phyloP scores from a whole-genome alignment of 2,797 vertebrate genomes.

The Rhabdophis nuchalis region DNA sequence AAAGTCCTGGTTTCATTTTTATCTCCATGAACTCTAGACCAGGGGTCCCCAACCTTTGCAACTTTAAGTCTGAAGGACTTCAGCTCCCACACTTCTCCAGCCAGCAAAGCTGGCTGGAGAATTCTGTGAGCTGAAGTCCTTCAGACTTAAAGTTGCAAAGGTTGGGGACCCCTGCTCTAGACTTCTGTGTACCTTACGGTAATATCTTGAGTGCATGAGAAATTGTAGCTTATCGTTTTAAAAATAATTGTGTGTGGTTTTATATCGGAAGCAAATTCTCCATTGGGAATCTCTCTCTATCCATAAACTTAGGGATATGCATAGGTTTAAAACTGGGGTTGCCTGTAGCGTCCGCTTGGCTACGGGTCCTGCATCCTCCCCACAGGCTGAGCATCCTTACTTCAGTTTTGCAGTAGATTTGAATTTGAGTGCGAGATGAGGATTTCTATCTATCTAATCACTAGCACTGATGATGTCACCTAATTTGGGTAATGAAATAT shows the following conservation, averaged over 20 bases:
- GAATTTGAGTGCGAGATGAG: neutral
- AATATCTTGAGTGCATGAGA: neutral
- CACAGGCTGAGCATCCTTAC: neutral
- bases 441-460: neutral
- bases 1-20: too few relatives aligned
- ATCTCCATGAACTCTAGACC: too few relatives aligned
- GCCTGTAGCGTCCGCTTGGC: neutral
- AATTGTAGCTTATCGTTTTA: neutral
- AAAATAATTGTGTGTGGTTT: neutral
- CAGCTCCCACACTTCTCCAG: too few relatives aligned
- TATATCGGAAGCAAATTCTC: neutral
- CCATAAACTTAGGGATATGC: neutral
- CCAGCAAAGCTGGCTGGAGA: too few relatives aligned
- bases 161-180: too few relatives aligned
- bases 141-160: too few relatives aligned
- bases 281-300: neutral
- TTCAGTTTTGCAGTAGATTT: neutral
- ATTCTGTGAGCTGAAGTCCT: too few relatives aligned
- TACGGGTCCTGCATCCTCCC: neutral
- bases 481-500: neutral
- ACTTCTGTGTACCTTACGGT: neutral
- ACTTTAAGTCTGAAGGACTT: too few relatives aligned
- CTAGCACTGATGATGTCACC: neutral
- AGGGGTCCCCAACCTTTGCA: too few relatives aligned
- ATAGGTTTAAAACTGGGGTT: neutral